Evolutionary conservation across 2,113 vertebrate species (phyloP).

Genomic region (Cygnus buccinator): DNA sequence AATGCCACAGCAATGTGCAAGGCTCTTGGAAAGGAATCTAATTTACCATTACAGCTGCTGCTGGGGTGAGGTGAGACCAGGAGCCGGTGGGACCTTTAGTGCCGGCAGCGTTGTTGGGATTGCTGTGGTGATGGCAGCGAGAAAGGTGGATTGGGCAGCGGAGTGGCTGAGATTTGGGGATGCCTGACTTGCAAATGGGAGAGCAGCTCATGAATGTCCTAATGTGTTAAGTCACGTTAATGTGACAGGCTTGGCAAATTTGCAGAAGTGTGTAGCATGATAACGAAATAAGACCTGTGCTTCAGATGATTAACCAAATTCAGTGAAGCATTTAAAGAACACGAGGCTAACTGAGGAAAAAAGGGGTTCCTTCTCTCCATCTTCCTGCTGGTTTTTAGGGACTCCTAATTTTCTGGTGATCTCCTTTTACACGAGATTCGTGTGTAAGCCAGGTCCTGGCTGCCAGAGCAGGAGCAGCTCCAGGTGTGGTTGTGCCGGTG

Average conservation of each 20-base stretch:
- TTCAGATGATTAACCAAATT: not conserved
- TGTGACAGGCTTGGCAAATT: not conserved
- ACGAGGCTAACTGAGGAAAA: not conserved
- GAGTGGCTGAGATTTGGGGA: not conserved
- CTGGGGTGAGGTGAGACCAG: accelerated
- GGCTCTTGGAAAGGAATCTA: not conserved
- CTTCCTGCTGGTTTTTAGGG: not conserved
- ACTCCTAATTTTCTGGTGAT: not conserved
- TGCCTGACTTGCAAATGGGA: not conserved
- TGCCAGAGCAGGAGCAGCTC: not conserved
- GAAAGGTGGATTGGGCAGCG: no score
- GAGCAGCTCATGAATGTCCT: not conserved
- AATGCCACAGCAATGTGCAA: not conserved
- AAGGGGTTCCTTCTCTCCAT: not conserved
- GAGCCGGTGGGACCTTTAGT: not conserved
- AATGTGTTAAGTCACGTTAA: not conserved
- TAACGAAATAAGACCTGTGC: not conserved
- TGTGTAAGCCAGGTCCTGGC: not conserved
- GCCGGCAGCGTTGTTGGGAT: not conserved
- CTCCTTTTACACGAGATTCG: not conserved
- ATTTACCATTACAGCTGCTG: not conserved
- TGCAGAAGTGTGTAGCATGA: not conserved
- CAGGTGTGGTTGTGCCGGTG: not conserved
- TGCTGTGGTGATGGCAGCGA: not conserved
- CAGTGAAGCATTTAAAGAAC: not conserved